These are phyloP conservation scores for Condylura cristata DNA, from an alignment of 2,113 vertebrate genomes.

Conservation along the genomic window DNA sequence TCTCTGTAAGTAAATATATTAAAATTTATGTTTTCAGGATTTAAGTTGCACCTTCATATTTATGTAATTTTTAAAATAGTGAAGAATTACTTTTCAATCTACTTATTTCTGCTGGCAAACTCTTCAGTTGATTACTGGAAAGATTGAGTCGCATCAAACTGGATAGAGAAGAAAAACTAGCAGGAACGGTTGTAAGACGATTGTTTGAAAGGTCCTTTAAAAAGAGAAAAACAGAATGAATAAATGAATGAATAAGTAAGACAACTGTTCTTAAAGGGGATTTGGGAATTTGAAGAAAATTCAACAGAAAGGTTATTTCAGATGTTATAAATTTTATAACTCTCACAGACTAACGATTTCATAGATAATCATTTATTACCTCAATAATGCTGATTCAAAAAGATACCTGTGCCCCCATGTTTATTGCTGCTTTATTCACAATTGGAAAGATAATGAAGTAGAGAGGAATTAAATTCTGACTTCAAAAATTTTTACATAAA, in stretches of 20 bases:
- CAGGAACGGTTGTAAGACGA: conserved; percentile 87
- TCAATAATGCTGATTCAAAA: neutral
- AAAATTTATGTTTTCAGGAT: conserved; percentile 54
- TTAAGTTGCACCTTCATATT: neutral
- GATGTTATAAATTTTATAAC: neutral
- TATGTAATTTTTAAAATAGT: neutral
- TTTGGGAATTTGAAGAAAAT: neutral
- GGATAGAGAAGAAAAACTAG: conserved; percentile 87
- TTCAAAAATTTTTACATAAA: conserved; percentile 42
- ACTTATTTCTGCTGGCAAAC: conserved; percentile 90
- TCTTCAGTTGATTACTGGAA: conserved; percentile 90
- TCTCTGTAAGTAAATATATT: neutral
- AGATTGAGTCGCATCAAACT: conserved; percentile 90
- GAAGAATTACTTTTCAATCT: conserved; percentile 91
- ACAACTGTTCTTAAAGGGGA: neutral
- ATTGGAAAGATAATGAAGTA: neutral
- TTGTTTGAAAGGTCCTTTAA: conserved; percentile 95
- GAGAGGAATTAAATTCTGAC: conserved; percentile 16
- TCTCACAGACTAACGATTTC: neutral
- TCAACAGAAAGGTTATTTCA: neutral
- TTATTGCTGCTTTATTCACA: too few relatives aligned
- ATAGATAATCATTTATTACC: neutral
- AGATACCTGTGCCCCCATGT: too few relatives aligned
- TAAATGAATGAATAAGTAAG: neutral
- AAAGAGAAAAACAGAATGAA: conserved; percentile 41